Evolutionary conservation across 2,113 vertebrate genomes (phyloP).

Genomic region (Pampusana beccarii): DNA sequence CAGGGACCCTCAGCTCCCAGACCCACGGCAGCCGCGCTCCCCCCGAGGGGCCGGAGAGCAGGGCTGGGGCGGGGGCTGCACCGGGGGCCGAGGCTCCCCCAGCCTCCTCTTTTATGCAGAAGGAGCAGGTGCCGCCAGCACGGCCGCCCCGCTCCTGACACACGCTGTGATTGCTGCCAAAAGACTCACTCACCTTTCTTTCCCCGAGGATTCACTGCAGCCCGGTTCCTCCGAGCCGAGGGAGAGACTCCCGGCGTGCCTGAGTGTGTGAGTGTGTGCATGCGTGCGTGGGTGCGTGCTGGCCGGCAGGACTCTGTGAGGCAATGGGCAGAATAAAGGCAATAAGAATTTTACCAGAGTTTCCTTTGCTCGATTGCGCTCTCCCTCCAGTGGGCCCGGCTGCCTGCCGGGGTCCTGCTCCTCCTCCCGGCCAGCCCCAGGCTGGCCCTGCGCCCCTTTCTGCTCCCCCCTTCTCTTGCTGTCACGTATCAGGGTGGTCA

Average conservation of each 20-base stretch:
- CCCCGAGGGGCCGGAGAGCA: background rate
- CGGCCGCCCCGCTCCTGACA: conserved; percentile 58
- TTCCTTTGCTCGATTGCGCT: conserved; percentile 56
- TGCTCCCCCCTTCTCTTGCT: background rate
- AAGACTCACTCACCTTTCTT: conserved; percentile 64
- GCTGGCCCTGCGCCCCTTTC: background rate
- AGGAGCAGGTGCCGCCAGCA: conserved; percentile 54
- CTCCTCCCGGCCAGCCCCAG: background rate
- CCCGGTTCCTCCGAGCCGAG: conserved; percentile 69
- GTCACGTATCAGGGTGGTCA: background rate
- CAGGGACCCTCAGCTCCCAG: conserved; percentile 72
- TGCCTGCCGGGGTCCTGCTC: background rate
- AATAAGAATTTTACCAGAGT: conserved; percentile 78
- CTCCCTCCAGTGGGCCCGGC: background rate
- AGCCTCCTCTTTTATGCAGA: conserved; percentile 70
- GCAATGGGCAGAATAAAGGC: conserved; percentile 79
- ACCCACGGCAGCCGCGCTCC: conserved; percentile 48
- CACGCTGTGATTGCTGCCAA: conserved; percentile 77
- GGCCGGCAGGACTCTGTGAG: conserved; percentile 72
- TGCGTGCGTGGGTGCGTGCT: conserved; percentile 64
- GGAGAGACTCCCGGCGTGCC: conserved; percentile 59
- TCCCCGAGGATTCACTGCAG: conserved; percentile 50
- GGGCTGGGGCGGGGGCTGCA: conserved; percentile 16
- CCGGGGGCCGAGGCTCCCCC: background rate
- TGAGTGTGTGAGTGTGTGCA: conserved; percentile 57